A percentile compares a stretch with the other conserved stretches of the same genome.
These are phyloP conservation scores for Drosophila fuyamai DNA, from an alignment of 1,140 invertebrate genomes.

Conservation along the genomic window DNA sequence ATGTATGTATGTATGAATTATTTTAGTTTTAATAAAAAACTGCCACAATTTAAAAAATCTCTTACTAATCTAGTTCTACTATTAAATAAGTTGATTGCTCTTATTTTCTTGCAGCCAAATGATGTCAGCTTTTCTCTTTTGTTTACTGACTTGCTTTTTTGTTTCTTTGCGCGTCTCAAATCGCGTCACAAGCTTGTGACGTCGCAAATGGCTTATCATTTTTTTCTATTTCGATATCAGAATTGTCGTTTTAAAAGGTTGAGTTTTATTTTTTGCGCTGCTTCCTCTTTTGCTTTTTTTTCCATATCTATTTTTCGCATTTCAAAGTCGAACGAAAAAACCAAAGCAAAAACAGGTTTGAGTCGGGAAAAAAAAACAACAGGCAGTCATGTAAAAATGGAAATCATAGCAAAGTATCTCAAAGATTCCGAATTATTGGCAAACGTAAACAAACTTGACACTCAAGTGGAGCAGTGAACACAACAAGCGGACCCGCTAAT, in stretches of 20 bases:
- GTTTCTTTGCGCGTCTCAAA: background rate
- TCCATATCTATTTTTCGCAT: conserved; percentile 3
- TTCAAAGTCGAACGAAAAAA: conserved; percentile 14
- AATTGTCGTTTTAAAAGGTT: background rate
- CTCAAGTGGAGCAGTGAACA: conserved; percentile 49
- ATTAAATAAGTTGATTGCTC: too few relatives aligned
- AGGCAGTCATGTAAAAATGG: conserved; percentile 33
- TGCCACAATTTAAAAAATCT: too few relatives aligned
- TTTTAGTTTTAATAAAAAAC: too few relatives aligned
- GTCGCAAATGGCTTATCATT: conserved; percentile 5
- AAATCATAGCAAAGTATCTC: conserved; percentile 37
- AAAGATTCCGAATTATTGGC: conserved; percentile 22
- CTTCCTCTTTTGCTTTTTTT: background rate
- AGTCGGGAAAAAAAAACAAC: conserved; percentile 42
- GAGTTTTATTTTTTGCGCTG: background rate
- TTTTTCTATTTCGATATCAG: conserved; percentile 1
- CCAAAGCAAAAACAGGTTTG: conserved; percentile 52
- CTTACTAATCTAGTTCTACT: too few relatives aligned
- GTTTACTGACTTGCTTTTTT: background rate
- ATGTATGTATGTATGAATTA: too few relatives aligned
- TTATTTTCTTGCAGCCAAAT: background rate
- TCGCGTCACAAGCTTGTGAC: conserved; percentile 2
- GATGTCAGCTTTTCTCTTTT: background rate
- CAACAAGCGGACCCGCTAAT: conserved; percentile 1
- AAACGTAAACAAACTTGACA: conserved; percentile 61